Percentiles rank a stretch among this genome's conserved stretches.
phyloP scores from a whole-genome alignment of 2,797 vertebrate genomes.

The Cottoperca gobio region DNA sequence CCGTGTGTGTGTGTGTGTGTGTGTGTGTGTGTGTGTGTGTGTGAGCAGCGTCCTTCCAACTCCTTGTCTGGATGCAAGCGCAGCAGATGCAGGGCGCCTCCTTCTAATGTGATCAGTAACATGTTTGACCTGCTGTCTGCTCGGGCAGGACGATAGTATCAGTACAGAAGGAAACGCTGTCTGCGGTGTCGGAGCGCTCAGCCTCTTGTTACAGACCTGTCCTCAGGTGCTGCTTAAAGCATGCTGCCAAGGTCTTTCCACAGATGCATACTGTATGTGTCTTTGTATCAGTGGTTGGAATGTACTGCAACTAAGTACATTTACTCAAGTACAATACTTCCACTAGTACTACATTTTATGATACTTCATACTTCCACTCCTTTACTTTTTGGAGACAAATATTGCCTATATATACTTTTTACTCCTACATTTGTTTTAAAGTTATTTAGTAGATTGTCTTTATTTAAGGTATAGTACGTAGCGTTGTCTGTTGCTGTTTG shows the following conservation, averaged over 20 bases:
- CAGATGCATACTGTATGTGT: background rate
- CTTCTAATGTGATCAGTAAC: slow-evolving; percentile 76
- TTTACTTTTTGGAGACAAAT: too few species aligned
- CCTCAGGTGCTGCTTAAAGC: background rate
- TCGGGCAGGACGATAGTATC: slow-evolving; percentile 67
- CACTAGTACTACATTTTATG: too few species aligned
- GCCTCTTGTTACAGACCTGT: slow-evolving; percentile 56
- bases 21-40: slow-evolving; percentile 14
- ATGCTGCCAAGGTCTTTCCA: slow-evolving; percentile 6
- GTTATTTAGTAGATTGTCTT: too few species aligned
- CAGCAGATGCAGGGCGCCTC: slow-evolving; percentile 73
- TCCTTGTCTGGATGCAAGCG: slow-evolving; percentile 71
- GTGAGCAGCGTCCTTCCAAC: slow-evolving; percentile 62
- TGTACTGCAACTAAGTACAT: too few species aligned
- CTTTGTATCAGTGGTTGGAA: too few species aligned
- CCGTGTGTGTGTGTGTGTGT: background rate
- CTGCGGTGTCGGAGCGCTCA: slow-evolving; percentile 47
- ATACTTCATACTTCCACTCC: too few species aligned
- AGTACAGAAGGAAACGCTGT: slow-evolving; percentile 36
- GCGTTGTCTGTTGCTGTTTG: too few species aligned
- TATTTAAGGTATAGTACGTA: too few species aligned
- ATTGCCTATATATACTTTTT: too few species aligned
- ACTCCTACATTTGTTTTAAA: too few species aligned
- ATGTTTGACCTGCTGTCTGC: slow-evolving; percentile 74
- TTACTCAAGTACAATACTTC: too few species aligned